Base-by-base conservation (phyloP, 2,888 invertebrate species). In the Acanthosepion lycidas region DNA sequence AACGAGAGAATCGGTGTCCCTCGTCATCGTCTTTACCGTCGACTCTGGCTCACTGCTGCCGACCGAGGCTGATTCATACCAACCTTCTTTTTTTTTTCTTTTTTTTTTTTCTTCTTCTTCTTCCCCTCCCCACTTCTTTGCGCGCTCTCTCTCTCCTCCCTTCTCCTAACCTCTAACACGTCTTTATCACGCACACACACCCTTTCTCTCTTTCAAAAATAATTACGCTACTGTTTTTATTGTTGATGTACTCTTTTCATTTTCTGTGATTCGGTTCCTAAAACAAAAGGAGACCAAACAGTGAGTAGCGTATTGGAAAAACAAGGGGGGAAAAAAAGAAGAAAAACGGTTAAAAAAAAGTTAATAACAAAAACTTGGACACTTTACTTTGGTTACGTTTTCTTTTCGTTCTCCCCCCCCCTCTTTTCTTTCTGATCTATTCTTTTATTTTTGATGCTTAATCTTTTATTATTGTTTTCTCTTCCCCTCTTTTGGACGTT, bases 171-270 rank as follows among this genome's bases (percentile, higher is more conserved):
- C 42, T 42, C 42, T 42, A 42, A 42, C 42, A 42, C 42, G 2
- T 3, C 42, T 42, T 42, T 42, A 42, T 42, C 64, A 23, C 64
- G 26, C 51, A 51, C 51, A 51, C 51, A 51, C 51, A 64, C 28
- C 64, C 26, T 64, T 26, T 93, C 51, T 12, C 28, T 92, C 48
- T 92, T 49, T 92, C 92, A 78, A 28, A 78, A 78, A 78, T 78
- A 78, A 78, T 78, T 78, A 78, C 78, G 78, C 78, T 78, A 78
- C 78, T 12, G 78, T 78, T 78, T 78, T n/a, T 78, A n/a, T 78
- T 78, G n/a, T 33, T 78, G 78, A 15, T 78, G 78, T n/a, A n/a
- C 78, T 78, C 15, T 78, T 42, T n/a, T 78, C 4, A n/a, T 78
- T 33, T n/a, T 18, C n/a, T 78, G 12, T n/a, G 59, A 59, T 23